A percentile compares a stretch with the other conserved stretches of the same genome.
These are phyloP conservation scores for Scelioninae gen. 2 DNA, from an alignment of 2,888 invertebrate genomes.

Conservation along the genomic window DNA sequence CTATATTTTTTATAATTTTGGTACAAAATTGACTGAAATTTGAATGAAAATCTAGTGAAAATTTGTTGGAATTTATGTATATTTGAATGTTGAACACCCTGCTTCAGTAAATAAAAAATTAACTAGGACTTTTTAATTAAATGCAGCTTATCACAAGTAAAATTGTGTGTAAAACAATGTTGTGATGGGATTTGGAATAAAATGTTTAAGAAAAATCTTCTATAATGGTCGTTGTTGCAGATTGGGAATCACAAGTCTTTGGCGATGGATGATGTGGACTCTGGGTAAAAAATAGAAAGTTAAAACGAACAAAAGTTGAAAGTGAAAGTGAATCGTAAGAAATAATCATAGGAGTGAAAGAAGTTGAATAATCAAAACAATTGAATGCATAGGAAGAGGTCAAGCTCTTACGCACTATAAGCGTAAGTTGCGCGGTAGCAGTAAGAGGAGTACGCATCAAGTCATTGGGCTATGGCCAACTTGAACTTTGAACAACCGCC, in stretches of 20 bases:
- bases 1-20: too few relatives aligned
- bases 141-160: too few relatives aligned
- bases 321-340: neutral
- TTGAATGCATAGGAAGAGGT: conserved; percentile 14
- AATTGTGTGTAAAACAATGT: too few relatives aligned
- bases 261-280: conserved; percentile 24
- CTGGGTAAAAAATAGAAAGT: conserved; percentile 3
- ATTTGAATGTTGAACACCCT: too few relatives aligned
- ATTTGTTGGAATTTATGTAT: too few relatives aligned
- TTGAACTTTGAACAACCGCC: conserved; percentile 93
- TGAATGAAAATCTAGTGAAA: too few relatives aligned
- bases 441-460: conserved; percentile 65
- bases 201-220: neutral
- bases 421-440: conserved; percentile 61
- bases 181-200: too few relatives aligned
- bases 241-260: conserved; percentile 25
- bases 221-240: conserved; percentile 37
- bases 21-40: too few relatives aligned
- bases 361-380: too few relatives aligned
- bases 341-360: neutral
- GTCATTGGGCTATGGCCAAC: conserved; percentile 90
- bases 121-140: too few relatives aligned
- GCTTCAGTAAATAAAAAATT: too few relatives aligned
- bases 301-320: neutral
- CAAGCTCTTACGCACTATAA: conserved; percentile 4